Evolutionary conservation across 2,113 vertebrate genomes (phyloP), one percentile per base, ranked within the genome.

Genomic region (Indicator maculatus): DNA sequence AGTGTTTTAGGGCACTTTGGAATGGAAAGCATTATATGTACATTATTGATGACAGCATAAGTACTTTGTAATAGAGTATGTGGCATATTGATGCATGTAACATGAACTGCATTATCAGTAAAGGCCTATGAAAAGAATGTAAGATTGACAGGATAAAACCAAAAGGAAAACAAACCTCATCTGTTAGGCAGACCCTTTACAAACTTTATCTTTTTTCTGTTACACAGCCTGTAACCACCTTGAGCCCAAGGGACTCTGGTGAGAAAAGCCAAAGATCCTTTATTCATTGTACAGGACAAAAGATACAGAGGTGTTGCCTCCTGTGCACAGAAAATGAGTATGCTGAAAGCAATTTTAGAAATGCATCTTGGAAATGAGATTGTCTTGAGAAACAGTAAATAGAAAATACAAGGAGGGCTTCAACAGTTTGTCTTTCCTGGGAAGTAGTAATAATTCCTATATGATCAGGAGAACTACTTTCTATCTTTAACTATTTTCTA

Each of bases 1-100:
- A 79, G 41, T 72, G 60, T 17, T 89, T 86, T 75, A 64, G 69
- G 61, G 71, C 39, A 45, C 45, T 79, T 66, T 86, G 70, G 65
- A 80, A 78, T 63, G 26, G 7, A 86, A 93, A 66, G 31, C 66
- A 81, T 67, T 87, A 4, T 38, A 58, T n/a, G 36, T 94, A 23
- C 76, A 84, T 93, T 91, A 91, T 84, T 90, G 89, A 83, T 95
- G 76, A 63, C 55, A 91, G 58, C 30, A 19, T 31, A 82, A 85
- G 89, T 66, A 70, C 44, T 71, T 79, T 60, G 10, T 56, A 47
- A 53, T 19, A 83, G 28, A 47, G n/a, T 83, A 59, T 45, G 21
- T 53, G 63, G 36, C n/a, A 72, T 84, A 84, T 53, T 90, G 93
- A 83, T 90, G 76, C 65, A 72, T 63, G 31, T 27, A 77, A 64